Percentiles rank a stretch among this genome's conserved stretches.
Conservation (phyloP, 2,113 vertebrate species). For the Thalassoma bifasciatum region DNA sequence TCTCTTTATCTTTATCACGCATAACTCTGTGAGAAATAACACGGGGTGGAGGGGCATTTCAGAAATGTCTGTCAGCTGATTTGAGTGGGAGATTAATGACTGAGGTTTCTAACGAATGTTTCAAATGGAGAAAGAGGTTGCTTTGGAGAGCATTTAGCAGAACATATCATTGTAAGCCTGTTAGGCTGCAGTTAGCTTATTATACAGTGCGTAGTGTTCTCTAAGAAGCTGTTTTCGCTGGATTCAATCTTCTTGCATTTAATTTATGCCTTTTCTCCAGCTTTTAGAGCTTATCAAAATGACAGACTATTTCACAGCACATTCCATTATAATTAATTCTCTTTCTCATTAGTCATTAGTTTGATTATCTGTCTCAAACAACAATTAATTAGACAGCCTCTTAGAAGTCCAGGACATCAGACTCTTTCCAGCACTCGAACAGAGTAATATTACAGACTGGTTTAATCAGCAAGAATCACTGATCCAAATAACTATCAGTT, state of each 20-base stretch:
- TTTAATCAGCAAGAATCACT: not conserved
- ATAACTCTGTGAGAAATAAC: constrained; percentile 7
- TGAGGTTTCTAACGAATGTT: constrained; percentile 24
- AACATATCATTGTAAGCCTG: not conserved
- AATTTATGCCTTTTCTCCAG: not conserved
- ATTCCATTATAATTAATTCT: not conserved
- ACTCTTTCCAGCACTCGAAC: constrained; percentile 5
- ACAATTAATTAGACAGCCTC: not conserved
- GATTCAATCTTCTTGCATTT: not conserved
- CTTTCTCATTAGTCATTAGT: constrained; percentile 10
- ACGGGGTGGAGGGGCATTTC: not conserved
- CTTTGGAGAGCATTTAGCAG: not conserved
- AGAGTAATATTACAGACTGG: not conserved
- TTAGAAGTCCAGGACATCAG: not conserved
- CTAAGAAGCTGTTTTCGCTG: not conserved
- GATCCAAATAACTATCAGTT: not conserved
- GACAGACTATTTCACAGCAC: not conserved
- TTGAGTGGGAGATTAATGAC: constrained; percentile 7
- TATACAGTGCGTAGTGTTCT: not conserved
- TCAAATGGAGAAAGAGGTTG: not conserved
- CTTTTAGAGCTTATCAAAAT: not conserved
- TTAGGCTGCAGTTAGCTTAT: not conserved
- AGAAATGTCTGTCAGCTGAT: constrained; percentile 18
- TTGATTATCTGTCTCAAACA: constrained; percentile 24
- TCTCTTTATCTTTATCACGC: constrained; percentile 27